Evolutionary conservation across 2,888 invertebrate genomes (phyloP).

Genomic region (Camponotus fellah): DNA sequence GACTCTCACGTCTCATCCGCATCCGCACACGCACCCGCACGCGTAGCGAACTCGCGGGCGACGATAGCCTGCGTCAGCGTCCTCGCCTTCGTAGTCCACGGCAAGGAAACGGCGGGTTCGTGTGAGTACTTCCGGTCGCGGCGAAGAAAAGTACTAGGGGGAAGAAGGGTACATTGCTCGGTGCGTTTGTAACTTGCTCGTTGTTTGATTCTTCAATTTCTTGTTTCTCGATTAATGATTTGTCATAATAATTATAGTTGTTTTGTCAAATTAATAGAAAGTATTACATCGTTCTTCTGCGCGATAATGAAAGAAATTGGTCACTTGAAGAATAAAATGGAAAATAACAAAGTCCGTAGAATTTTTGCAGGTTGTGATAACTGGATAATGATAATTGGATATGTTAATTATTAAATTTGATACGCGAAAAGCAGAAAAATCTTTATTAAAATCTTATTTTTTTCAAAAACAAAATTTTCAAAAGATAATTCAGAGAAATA

Average conservation of each 20-base stretch:
- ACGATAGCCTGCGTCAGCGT: conserved; percentile 36
- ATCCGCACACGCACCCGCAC: conserved; percentile 83
- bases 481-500: not conserved
- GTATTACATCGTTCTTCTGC: not conserved
- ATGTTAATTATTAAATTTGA: not conserved
- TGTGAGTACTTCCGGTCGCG: conserved; percentile 38
- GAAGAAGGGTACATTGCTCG: not conserved
- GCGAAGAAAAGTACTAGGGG: conserved; percentile 33
- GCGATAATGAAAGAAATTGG: not conserved
- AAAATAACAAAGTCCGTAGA: conserved; percentile 21
- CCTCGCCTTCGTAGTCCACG: conserved; percentile 59
- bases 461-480: not conserved
- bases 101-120: conserved; percentile 36
- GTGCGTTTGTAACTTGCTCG: not conserved
- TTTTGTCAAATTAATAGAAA: not conserved
- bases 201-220: conserved; percentile 1
- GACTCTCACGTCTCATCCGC: conserved; percentile 79
- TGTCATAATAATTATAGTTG: not conserved
- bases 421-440: not conserved
- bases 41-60: conserved; percentile 82
- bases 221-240: conserved; percentile 4
- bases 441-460: not conserved
- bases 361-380: not conserved
- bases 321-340: not conserved
- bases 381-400: no score